Evolutionary conservation across 2,888 invertebrate genomes (phyloP).

Genomic region (Chrysolina oricalcia): DNA sequence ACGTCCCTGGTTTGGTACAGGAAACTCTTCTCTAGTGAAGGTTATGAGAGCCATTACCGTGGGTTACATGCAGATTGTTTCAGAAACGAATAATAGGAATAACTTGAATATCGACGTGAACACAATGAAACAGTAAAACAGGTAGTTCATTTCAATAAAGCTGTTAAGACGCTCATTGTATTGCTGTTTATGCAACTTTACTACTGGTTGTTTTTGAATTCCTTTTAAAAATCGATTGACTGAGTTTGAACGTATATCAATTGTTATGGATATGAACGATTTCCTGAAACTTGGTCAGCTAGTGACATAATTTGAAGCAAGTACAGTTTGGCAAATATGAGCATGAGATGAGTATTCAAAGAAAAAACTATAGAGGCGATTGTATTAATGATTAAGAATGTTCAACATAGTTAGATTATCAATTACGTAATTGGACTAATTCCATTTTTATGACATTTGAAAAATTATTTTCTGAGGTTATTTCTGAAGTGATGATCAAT

Average conservation of each 20-base stretch:
- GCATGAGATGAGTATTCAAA: too few relatives aligned
- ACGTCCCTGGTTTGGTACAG: conserved; percentile 11
- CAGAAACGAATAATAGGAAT: conserved; percentile 35
- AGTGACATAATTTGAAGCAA: too few relatives aligned
- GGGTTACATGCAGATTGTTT: conserved; percentile 26
- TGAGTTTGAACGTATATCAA: background rate
- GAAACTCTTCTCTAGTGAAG: conserved; percentile 3
- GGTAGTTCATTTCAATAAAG: conserved; percentile 27
- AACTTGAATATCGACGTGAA: conserved; percentile 32
- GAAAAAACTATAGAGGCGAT: too few relatives aligned
- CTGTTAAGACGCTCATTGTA: conserved; percentile 1
- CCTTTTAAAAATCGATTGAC: background rate
- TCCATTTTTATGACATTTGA: too few relatives aligned
- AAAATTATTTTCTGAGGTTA: too few relatives aligned
- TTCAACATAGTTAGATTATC: too few relatives aligned
- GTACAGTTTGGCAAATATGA: too few relatives aligned
- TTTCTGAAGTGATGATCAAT: too few relatives aligned
- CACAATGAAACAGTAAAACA: conserved; percentile 34
- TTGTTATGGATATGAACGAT: background rate
- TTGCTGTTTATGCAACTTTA: conserved; percentile 15
- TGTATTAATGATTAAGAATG: too few relatives aligned
- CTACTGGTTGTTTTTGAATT: conserved; percentile 1
- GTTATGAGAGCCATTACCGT: conserved; percentile 13
- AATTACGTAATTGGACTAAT: too few relatives aligned
- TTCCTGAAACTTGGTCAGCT: background rate